These are phyloP conservation scores for Crossocerus cetratus DNA, from an alignment of 2,888 invertebrate genomes.

Conservation along the genomic window DNA sequence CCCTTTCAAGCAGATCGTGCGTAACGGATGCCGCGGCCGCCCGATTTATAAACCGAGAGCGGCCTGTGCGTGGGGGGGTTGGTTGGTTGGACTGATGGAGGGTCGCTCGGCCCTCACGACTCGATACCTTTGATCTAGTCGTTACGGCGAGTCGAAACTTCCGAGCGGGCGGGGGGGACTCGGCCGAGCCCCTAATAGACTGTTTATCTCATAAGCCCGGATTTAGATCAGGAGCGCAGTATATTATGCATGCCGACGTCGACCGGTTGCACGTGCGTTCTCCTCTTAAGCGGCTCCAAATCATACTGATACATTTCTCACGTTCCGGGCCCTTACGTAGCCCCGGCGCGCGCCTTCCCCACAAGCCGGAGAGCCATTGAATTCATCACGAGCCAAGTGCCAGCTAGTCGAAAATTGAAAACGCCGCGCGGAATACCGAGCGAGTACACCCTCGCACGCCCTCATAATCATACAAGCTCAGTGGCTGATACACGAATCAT, in stretches of 20 bases:
- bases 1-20: slow-evolving; percentile 16
- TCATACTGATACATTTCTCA: too few relatives aligned
- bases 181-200: slow-evolving; percentile 65
- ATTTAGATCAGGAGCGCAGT: slow-evolving; percentile 68
- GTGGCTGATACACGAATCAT: too few relatives aligned
- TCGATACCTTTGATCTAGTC: slow-evolving; percentile 72
- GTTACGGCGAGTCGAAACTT: slow-evolving; percentile 56
- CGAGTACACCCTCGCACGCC: too few relatives aligned
- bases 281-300: too few relatives aligned
- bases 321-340: too few relatives aligned
- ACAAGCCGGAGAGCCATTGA: too few relatives aligned
- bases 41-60: slow-evolving; percentile 57
- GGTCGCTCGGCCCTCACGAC: slow-evolving; percentile 60
- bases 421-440: too few relatives aligned
- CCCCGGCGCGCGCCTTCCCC: too few relatives aligned
- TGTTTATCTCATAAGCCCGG: slow-evolving; percentile 72
- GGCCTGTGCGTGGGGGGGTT: neutral
- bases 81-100: slow-evolving; percentile 33
- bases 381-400: too few relatives aligned
- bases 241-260: slow-evolving; percentile 48
- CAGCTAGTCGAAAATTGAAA: too few relatives aligned
- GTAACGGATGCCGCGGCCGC: slow-evolving; percentile 15
- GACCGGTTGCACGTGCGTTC: too few relatives aligned
- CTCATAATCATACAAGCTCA: too few relatives aligned
- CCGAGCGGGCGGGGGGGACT: slow-evolving; percentile 41